Evolutionary conservation across 64 coral and sea anemone genomes (phyloP).

Genomic region (Actinia equina): DNA sequence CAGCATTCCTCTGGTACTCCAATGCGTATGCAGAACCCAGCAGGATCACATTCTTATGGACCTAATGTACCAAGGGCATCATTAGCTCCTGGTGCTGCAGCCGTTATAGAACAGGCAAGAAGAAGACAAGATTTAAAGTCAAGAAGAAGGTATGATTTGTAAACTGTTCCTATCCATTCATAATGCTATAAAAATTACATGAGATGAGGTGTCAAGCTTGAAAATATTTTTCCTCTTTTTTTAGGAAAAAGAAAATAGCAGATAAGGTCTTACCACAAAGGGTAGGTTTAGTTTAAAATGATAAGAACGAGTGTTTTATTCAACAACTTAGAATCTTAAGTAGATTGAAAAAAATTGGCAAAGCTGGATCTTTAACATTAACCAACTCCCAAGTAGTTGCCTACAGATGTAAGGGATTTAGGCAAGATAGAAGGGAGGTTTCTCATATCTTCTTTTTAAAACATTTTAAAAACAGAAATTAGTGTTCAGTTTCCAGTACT

Average conservation of each 20-base stretch:
- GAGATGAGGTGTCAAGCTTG: not conserved
- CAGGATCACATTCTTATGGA: slow-evolving; percentile 58
- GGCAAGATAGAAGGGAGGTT: too few species aligned
- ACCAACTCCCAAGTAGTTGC: too few species aligned
- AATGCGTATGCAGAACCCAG: slow-evolving; percentile 54
- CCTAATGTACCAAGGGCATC: slow-evolving; percentile 71
- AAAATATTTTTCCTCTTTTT: slow-evolving; percentile 12
- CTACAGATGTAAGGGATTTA: too few species aligned
- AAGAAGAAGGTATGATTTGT: slow-evolving; percentile 59
- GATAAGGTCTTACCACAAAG: slow-evolving; percentile 96
- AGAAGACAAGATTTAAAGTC: slow-evolving; percentile 78
- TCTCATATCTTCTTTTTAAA: not conserved
- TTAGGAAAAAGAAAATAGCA: slow-evolving; percentile 94
- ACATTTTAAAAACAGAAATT: not conserved
- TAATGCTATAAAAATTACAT: too few species aligned
- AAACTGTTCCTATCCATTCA: too few species aligned
- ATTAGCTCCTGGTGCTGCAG: slow-evolving; percentile 76
- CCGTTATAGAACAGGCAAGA: slow-evolving; percentile 73
- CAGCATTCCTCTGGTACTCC: slow-evolving; percentile 53
- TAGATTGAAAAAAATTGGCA: too few species aligned
- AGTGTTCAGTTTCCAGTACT: not conserved
- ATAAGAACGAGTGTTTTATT: not conserved
- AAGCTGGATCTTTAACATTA: too few species aligned
- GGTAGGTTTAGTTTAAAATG: slow-evolving; percentile 31
- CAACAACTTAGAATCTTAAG: not conserved